Evolutionary conservation across 2,113 vertebrate genomes (phyloP).

Genomic region (Raphicerus campestris): DNA sequence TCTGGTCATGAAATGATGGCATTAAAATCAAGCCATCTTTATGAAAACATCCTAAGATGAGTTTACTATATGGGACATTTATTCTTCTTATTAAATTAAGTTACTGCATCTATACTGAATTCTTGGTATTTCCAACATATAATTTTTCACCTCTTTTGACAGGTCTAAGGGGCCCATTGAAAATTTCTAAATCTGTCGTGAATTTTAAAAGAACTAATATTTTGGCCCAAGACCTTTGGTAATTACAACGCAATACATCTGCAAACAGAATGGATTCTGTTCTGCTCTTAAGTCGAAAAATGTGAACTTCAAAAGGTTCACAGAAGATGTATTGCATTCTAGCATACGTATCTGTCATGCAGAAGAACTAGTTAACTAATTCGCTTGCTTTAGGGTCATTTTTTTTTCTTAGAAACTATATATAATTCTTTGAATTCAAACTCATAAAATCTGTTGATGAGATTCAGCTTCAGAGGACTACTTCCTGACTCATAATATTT

Average conservation of each 20-base stretch:
- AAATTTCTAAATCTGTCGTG: constrained; percentile 28
- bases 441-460: constrained; percentile 81
- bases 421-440: constrained; percentile 79
- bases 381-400: constrained; percentile 64
- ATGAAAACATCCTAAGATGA: background rate
- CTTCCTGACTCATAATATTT: constrained; percentile 84
- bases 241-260: constrained; percentile 56
- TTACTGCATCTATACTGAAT: background rate
- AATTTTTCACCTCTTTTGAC: constrained; percentile 34
- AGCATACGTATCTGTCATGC: constrained; percentile 44
- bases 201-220: constrained; percentile 48
- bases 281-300: constrained; percentile 60
- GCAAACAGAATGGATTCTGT: constrained; percentile 61
- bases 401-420: constrained; percentile 57
- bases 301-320: constrained; percentile 68
- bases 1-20: constrained; percentile 27
- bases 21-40: constrained; percentile 19
- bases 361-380: constrained; percentile 76
- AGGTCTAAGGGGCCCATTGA: constrained; percentile 17
- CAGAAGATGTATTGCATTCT: constrained; percentile 49
- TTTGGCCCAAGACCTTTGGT: constrained; percentile 58
- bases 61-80: background rate
- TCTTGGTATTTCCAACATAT: constrained; percentile 43
- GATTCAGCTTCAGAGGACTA: constrained; percentile 79
- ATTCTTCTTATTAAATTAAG: constrained; percentile 40